Conservation (phyloP, 2,888 invertebrate species). For the Nomada lathburiana region DNA sequence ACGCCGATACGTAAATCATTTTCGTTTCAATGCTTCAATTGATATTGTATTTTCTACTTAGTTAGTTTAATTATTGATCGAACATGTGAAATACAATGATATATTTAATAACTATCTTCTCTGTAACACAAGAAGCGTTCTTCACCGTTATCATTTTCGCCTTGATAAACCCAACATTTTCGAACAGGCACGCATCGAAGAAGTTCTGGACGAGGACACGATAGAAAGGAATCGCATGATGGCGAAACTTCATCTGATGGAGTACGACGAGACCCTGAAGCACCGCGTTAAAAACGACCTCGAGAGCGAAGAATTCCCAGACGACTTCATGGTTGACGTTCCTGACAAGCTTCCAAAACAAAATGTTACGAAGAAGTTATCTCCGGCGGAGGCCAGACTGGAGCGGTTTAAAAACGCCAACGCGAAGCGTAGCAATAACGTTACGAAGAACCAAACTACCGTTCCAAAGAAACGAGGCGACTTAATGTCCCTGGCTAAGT, state of each 20-base stretch:
- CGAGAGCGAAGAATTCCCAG: slow-evolving; percentile 85
- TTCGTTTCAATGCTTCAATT: no score
- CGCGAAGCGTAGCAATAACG: slow-evolving; percentile 69
- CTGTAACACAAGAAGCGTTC: no score
- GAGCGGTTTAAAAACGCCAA: slow-evolving; percentile 77
- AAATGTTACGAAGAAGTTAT: slow-evolving; percentile 83
- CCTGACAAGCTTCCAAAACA: slow-evolving; percentile 79
- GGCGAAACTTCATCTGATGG: slow-evolving; percentile 76
- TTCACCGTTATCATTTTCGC: slow-evolving; percentile 8
- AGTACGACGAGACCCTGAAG: slow-evolving; percentile 84
- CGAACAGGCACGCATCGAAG: slow-evolving; percentile 70
- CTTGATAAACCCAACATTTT: background rate
- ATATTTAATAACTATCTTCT: no score
- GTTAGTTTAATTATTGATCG: no score
- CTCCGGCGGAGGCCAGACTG: slow-evolving; percentile 80
- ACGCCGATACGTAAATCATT: no score
- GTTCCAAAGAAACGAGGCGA: slow-evolving; percentile 77
- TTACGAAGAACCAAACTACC: slow-evolving; percentile 54
- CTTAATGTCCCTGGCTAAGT: slow-evolving; percentile 64
- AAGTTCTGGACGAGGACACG: slow-evolving; percentile 70
- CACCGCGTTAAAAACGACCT: slow-evolving; percentile 83
- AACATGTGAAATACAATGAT: no score
- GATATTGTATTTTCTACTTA: no score
- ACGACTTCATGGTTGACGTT: slow-evolving; percentile 76
- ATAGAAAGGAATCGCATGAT: slow-evolving; percentile 74